These are phyloP conservation scores for Ctenodactylus gundi DNA, from an alignment of 2,113 vertebrate genomes.

Conservation along the genomic window DNA sequence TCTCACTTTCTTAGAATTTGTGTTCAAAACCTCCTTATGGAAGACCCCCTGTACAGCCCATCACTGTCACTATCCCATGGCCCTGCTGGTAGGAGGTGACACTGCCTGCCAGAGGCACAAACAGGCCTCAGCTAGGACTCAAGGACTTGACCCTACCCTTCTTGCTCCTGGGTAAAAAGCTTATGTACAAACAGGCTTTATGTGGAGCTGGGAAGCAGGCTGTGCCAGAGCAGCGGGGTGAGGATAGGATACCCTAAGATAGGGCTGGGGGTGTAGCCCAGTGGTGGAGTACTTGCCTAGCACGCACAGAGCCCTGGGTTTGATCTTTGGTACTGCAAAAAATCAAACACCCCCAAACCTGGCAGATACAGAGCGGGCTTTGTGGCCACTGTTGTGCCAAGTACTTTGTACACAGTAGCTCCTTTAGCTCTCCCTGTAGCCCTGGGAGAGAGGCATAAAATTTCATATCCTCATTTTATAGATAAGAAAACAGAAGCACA, in stretches of 20 bases:
- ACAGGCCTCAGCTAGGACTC: background rate
- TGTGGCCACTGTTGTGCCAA: background rate
- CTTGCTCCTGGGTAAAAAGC: background rate
- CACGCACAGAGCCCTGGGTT: background rate
- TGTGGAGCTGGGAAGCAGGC: background rate
- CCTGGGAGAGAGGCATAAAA: background rate
- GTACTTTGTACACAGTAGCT: background rate
- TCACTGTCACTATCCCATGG: background rate
- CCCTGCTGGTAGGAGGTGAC: background rate
- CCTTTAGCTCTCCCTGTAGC: background rate
- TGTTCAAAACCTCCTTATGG: background rate
- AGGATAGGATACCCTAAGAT: background rate
- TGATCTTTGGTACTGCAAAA: background rate
- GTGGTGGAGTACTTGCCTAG: background rate
- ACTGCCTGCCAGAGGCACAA: background rate
- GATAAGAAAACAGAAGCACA: background rate
- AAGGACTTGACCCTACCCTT: background rate
- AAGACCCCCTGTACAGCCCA: background rate
- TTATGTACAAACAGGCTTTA: background rate
- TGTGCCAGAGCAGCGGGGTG: background rate
- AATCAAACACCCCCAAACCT: background rate
- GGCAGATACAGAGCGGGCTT: background rate
- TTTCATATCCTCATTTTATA: background rate
- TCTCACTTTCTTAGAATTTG: background rate
- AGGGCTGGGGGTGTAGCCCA: background rate